Conservation (phyloP, 2,113 vertebrate genomes). For the Pithys albifrons region DNA sequence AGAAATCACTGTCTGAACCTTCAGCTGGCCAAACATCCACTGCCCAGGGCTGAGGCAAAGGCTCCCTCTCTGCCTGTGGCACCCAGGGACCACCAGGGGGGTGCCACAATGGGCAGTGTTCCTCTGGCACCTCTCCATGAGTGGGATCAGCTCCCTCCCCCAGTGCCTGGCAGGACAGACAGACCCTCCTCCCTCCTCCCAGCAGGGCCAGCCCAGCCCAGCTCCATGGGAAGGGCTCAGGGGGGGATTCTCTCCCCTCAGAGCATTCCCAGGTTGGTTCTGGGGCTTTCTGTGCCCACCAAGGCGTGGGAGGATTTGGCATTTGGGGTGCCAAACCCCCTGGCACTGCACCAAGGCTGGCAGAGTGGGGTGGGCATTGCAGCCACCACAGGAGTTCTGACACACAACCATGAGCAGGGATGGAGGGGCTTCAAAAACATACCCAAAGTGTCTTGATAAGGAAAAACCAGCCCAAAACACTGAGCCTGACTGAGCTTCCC, state of each 20-base stretch:
- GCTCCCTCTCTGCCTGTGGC: background rate
- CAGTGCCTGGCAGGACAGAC: background rate
- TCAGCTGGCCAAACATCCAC: background rate
- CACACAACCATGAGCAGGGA: accelerated
- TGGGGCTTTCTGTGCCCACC: background rate
- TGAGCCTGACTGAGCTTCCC: background rate
- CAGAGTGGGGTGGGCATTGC: background rate
- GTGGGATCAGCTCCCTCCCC: background rate
- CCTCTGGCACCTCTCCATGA: background rate
- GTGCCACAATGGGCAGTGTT: background rate
- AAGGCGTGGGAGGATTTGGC: background rate
- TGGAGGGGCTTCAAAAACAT: background rate
- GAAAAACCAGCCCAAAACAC: background rate
- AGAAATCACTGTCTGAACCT: background rate
- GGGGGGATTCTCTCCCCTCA: background rate
- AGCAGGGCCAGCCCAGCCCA: background rate
- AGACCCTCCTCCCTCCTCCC: background rate
- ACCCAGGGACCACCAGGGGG: background rate
- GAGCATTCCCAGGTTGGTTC: background rate
- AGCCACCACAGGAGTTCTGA: background rate
- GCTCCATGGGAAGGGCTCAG: background rate
- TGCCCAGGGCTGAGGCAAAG: background rate
- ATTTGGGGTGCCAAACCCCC: background rate
- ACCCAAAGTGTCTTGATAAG: background rate
- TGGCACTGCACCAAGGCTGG: background rate